These are phyloP conservation scores for Argyresthia goedartella DNA, from an alignment of 2,888 invertebrate species.

Conservation along the genomic window DNA sequence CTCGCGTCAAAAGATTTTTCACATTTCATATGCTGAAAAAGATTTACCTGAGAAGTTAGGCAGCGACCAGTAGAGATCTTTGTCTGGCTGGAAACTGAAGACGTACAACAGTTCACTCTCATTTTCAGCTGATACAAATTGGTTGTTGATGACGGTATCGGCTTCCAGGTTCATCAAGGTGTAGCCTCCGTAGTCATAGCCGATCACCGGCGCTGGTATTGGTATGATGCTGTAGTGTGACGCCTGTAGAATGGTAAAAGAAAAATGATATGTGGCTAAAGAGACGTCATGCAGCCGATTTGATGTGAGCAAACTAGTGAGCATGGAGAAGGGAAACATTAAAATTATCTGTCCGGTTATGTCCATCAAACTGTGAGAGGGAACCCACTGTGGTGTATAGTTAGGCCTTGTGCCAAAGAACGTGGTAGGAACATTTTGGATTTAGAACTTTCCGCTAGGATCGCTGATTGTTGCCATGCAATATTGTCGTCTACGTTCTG, in stretches of 20 bases:
- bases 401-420: too few relatives aligned
- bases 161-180: conserved; percentile 43
- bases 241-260: conserved; percentile 24
- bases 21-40: background rate
- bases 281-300: conserved; percentile 6
- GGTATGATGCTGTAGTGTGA: conserved; percentile 37
- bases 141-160: conserved; percentile 36
- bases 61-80: conserved; percentile 52
- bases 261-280: background rate
- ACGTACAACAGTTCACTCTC: conserved; percentile 50
- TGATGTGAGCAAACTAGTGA: too few relatives aligned
- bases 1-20: too few relatives aligned
- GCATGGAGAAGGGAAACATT: too few relatives aligned
- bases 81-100: conserved; percentile 34
- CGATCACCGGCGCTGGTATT: conserved; percentile 48
- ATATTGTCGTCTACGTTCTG: too few relatives aligned
- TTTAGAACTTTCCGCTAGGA: too few relatives aligned
- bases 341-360: too few relatives aligned
- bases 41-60: conserved; percentile 49
- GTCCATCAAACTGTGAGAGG: too few relatives aligned
- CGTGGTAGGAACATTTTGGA: too few relatives aligned
- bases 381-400: too few relatives aligned
- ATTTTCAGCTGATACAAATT: conserved; percentile 42
- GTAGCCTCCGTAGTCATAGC: conserved; percentile 49
- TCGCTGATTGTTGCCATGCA: too few relatives aligned